A percentile compares a stretch with the other conserved stretches of the same genome.
Evolutionary conservation across 2,888 invertebrate species (phyloP).

Genomic region (Cephalotes varians): DNA sequence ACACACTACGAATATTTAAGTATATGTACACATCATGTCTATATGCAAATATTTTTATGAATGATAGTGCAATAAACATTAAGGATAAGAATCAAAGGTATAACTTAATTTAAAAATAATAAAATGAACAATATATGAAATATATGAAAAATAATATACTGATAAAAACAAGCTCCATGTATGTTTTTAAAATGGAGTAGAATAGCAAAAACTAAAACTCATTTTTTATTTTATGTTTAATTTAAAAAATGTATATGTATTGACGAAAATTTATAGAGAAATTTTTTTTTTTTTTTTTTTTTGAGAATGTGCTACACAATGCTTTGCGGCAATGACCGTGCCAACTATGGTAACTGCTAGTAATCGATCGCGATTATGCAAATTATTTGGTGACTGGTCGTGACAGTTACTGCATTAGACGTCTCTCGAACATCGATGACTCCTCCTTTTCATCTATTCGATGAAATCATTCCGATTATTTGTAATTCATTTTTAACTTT

Average conservation of each 20-base stretch:
- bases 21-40: not conserved
- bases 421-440: constrained; percentile 66
- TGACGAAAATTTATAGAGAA: constrained; percentile 36
- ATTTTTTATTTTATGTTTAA: not conserved
- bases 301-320: constrained; percentile 35
- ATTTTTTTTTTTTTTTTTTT: too few relatives aligned
- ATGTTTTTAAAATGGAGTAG: not conserved
- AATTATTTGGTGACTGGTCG: constrained; percentile 76
- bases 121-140: not conserved
- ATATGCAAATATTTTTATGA: not conserved
- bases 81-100: too few relatives aligned
- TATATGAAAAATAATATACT: not conserved
- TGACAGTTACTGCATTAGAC: constrained; percentile 73
- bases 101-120: not conserved
- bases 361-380: constrained; percentile 77
- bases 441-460: constrained; percentile 51
- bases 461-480: constrained; percentile 21
- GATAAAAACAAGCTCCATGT: not conserved
- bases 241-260: not conserved
- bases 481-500: not conserved
- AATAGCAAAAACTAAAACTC: not conserved
- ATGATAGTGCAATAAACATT: not conserved
- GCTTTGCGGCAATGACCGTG: constrained; percentile 50
- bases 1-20: not conserved
- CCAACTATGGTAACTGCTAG: constrained; percentile 60